phyloP scores from a whole-genome alignment of 2,113 vertebrate species.

The Lamprotornis superbus region DNA sequence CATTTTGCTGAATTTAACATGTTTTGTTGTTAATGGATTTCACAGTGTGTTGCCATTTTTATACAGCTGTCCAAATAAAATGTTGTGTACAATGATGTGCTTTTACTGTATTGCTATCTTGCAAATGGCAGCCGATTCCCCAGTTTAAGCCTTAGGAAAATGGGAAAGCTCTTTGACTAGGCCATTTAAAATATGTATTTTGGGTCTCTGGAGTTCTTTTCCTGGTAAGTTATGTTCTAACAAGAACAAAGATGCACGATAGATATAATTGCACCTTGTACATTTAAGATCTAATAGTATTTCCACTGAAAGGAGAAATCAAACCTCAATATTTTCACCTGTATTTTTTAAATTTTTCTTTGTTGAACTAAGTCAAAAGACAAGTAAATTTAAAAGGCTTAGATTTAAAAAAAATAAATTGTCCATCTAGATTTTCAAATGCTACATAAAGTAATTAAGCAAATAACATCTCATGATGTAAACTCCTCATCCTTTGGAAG shows the following conservation, averaged over 20 bases:
- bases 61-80: constrained; percentile 64
- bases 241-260: background rate
- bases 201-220: background rate
- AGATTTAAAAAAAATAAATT: background rate
- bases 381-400: background rate
- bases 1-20: constrained; percentile 66
- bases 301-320: background rate
- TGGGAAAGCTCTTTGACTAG: background rate
- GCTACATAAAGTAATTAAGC: background rate
- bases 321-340: background rate
- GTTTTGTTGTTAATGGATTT: constrained; percentile 67
- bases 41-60: constrained; percentile 63
- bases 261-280: background rate
- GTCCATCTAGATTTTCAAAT: background rate
- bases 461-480: background rate
- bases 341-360: background rate
- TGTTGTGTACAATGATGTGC: constrained; percentile 32
- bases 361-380: background rate
- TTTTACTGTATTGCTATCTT: constrained; percentile 18
- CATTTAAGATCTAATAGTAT: background rate
- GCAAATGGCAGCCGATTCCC: constrained; percentile 32
- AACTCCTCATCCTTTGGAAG: background rate
- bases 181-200: background rate
- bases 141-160: background rate
- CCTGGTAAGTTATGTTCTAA: background rate